These are phyloP conservation scores for Spheniscus humboldti DNA, from an alignment of 2,797 vertebrate genomes.

Conservation along the genomic window DNA sequence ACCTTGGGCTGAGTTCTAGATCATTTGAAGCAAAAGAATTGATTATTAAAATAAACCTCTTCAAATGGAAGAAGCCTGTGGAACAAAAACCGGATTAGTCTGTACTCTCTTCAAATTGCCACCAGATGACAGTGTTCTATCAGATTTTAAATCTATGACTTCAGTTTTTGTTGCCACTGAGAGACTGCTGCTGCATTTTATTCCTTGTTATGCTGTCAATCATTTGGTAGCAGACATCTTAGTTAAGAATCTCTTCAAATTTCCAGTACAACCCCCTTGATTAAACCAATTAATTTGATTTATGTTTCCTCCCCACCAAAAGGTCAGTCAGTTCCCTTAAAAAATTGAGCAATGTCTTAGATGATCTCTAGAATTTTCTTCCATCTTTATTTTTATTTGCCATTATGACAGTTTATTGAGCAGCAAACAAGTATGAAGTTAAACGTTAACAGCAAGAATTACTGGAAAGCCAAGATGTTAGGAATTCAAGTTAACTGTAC, in stretches of 20 bases:
- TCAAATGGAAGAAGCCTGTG: background rate
- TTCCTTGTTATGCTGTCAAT: background rate
- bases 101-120: background rate
- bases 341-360: background rate
- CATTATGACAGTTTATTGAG: background rate
- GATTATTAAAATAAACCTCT: background rate
- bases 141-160: background rate
- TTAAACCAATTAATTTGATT: background rate
- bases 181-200: background rate
- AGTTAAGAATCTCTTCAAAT: background rate
- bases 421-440: background rate
- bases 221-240: background rate
- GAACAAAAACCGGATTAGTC: background rate
- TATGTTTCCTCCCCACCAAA: background rate
- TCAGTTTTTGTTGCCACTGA: background rate
- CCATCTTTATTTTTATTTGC: background rate
- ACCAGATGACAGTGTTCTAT: slow-evolving; percentile 39
- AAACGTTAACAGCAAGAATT: background rate
- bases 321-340: background rate
- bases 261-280: background rate
- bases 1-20: background rate
- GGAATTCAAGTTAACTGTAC: background rate
- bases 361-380: background rate
- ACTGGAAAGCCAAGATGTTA: background rate
- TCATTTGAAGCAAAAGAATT: background rate